These are phyloP conservation scores for Gadopsis marmoratus DNA, from an alignment of 2,797 vertebrate genomes.

Conservation along the genomic window DNA sequence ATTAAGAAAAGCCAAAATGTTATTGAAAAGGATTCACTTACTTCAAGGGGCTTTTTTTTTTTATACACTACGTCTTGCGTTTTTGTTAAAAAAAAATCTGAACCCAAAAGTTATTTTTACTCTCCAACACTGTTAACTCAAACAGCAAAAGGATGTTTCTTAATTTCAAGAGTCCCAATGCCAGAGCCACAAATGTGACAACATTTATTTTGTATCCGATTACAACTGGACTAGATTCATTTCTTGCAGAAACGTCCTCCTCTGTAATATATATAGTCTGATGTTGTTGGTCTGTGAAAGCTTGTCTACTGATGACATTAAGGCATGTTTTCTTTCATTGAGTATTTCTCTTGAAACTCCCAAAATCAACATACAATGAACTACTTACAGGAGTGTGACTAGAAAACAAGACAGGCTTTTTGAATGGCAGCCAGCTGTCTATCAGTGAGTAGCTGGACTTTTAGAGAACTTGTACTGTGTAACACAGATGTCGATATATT, in stretches of 20 bases:
- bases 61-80: conserved; percentile 1
- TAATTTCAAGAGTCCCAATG: conserved; percentile 73
- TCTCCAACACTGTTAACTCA: conserved; percentile 37
- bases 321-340: conserved; percentile 72
- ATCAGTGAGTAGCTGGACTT: conserved; percentile 43
- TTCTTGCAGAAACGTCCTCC: conserved; percentile 8
- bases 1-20: not conserved
- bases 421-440: conserved; percentile 40
- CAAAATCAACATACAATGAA: conserved; percentile 57
- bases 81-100: conserved; percentile 28
- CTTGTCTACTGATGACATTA: conserved; percentile 69
- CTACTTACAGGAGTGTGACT: conserved; percentile 62
- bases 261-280: conserved; percentile 37
- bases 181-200: conserved; percentile 57
- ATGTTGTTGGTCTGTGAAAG: conserved; percentile 58
- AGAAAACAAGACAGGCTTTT: conserved; percentile 32
- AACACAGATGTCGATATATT: conserved; percentile 47
- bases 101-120: conserved; percentile 8
- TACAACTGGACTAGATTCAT: conserved; percentile 20
- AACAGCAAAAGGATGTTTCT: conserved; percentile 39
- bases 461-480: conserved; percentile 39
- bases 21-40: conserved; percentile 9
- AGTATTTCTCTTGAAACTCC: conserved; percentile 41
- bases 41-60: conserved; percentile 28
- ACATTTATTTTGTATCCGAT: conserved; percentile 34